Percentiles rank a stretch among this genome's conserved stretches.
These are phyloP conservation scores for Shargacucullia verbasci DNA, from an alignment of 2,888 invertebrate genomes.

Conservation along the genomic window DNA sequence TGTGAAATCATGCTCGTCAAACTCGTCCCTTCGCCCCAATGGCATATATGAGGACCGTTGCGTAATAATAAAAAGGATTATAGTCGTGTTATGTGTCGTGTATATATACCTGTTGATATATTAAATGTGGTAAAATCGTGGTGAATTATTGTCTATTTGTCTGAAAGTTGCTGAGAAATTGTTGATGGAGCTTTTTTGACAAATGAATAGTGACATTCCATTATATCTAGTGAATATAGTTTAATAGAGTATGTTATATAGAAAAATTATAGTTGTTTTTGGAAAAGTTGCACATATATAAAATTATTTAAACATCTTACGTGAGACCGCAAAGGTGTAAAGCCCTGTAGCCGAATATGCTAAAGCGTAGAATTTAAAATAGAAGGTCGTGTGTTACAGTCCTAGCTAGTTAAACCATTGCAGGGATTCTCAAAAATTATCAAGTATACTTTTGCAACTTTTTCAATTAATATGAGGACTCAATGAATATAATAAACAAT, in stretches of 20 bases:
- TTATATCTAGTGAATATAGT: constrained; percentile 42
- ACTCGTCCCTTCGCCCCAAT: too few species aligned
- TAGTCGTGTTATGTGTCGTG: too few species aligned
- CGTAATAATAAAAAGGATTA: too few species aligned
- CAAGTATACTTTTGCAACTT: constrained; percentile 34
- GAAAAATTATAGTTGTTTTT: constrained; percentile 34
- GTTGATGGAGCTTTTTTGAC: constrained; percentile 28
- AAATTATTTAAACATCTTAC: too few species aligned
- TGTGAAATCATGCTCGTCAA: too few species aligned
- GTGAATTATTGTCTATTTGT: constrained; percentile 36
- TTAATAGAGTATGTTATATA: constrained; percentile 45
- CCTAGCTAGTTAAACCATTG: too few species aligned
- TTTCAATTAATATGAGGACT: constrained; percentile 35
- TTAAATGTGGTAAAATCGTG: constrained; percentile 43
- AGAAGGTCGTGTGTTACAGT: too few species aligned
- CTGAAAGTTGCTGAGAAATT: constrained; percentile 15
- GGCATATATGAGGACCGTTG: too few species aligned
- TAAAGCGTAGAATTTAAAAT: too few species aligned
- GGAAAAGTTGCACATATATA: constrained; percentile 21
- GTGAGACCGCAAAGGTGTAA: too few species aligned
- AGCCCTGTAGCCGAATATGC: too few species aligned
- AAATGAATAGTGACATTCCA: constrained; percentile 51
- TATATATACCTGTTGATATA: constrained; percentile 25
- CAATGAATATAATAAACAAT: constrained; percentile 49
- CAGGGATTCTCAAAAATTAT: not conserved